Conservation (phyloP, 2,888 invertebrate species). For the Scaptomyza cyrtandrae region DNA sequence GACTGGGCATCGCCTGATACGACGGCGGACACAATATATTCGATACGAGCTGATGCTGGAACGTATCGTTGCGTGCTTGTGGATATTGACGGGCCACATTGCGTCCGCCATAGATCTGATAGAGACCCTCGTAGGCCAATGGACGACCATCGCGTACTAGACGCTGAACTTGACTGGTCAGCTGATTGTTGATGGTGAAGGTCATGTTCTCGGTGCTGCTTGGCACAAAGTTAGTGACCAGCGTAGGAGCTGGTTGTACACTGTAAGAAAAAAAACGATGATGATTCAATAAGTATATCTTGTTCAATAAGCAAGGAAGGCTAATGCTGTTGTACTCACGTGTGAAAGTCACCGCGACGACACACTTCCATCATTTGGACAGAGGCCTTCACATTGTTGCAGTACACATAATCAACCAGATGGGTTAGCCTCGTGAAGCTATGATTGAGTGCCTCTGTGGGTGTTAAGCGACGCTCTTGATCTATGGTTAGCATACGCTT, state of each 20-base stretch:
- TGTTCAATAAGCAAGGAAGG: background rate
- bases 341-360: constrained; percentile 85
- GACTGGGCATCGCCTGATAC: constrained; percentile 93
- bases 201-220: constrained; percentile 93
- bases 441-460: constrained; percentile 97
- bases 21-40: constrained; percentile 96
- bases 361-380: constrained; percentile 98
- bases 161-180: constrained; percentile 90
- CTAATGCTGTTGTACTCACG: constrained; percentile 68
- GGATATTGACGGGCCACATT: constrained; percentile 89
- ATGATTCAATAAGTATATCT: rapidly evolving
- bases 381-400: constrained; percentile 98
- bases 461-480: constrained; percentile 97
- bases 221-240: constrained; percentile 91
- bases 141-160: constrained; percentile 89
- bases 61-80: constrained; percentile 90
- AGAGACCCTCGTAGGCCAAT: constrained; percentile 90
- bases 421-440: constrained; percentile 97
- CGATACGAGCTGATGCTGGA: constrained; percentile 96
- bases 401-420: constrained; percentile 97
- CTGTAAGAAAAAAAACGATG: constrained; percentile 51
- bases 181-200: constrained; percentile 96
- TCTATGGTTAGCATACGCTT: constrained; percentile 99
- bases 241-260: constrained; percentile 86
- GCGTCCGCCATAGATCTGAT: constrained; percentile 88